A percentile compares a stretch with the other conserved stretches of the same genome.
These are phyloP conservation scores for Campoplex capitator DNA, from an alignment of 2,888 invertebrate genomes.

Conservation along the genomic window DNA sequence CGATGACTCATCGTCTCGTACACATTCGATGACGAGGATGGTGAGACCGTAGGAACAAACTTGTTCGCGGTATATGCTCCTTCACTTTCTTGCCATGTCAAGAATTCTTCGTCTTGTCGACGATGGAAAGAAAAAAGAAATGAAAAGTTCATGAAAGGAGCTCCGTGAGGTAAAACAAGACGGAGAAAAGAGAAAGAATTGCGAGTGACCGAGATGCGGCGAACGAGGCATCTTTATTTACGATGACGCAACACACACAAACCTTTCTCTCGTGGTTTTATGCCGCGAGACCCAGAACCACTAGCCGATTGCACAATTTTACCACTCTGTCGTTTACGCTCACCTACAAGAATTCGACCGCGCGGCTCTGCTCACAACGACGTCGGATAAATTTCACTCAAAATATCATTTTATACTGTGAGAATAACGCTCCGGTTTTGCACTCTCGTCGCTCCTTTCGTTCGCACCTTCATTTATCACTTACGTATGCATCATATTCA, in stretches of 20 bases:
- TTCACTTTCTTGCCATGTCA: conserved; percentile 39
- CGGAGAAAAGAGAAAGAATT: conserved; percentile 13
- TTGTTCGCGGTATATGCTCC: conserved; percentile 24
- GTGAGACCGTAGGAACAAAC: conserved; percentile 36
- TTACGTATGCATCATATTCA: too few species aligned
- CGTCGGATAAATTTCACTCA: conserved; percentile 73
- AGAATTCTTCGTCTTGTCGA: conserved; percentile 42
- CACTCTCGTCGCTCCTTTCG: conserved; percentile 29
- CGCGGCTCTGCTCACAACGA: conserved; percentile 12
- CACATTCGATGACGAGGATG: conserved; percentile 32
- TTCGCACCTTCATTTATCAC: conserved; percentile 15
- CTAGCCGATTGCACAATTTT: conserved; percentile 68
- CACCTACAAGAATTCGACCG: conserved; percentile 71
- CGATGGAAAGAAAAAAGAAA: conserved; percentile 4
- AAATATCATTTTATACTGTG: conserved; percentile 21
- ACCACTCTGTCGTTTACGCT: conserved; percentile 68
- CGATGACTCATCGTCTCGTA: conserved; percentile 57
- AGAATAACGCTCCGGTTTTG: conserved; percentile 34
- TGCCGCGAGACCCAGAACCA: conserved; percentile 58
- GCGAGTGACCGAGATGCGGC: conserved; percentile 30
- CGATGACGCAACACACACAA: conserved; percentile 76
- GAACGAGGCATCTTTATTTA: conserved; percentile 76
- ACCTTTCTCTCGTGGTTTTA: conserved; percentile 76
- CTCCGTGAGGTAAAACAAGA: conserved; percentile 13
- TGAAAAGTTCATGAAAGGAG: conserved; percentile 28